Base-by-base conservation (phyloP, 1,140 invertebrate species). In the Orius insidiosus region DNA sequence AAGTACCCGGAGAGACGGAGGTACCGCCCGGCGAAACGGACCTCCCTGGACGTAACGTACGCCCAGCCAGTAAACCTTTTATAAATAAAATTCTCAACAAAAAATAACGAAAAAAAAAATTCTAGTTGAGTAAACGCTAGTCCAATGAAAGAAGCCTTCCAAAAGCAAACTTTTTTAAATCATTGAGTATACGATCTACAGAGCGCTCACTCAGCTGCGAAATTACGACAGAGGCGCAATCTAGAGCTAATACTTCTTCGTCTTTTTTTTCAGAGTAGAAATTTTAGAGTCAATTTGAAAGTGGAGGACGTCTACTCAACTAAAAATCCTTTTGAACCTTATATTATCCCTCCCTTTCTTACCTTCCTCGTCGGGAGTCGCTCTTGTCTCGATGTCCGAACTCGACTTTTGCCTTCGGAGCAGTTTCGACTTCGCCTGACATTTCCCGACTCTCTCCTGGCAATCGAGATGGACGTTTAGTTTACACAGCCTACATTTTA, bases 391-490 rank as follows among this genome's bases (percentile, higher is more conserved):
- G 40, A 79, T 76, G 62, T 79, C 76, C 2, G 74, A 80, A 47
- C 83, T 85, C 52, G 83, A 87, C 61, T 87, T 87, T 64, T 93
- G 87, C 34, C 87, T 65, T 37, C 87, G 71, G 30, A 93, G 65
- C 15, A 93, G 69, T 30, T 80, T 69, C 3, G 82, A 78, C 59
- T 87, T 87, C 1, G 80, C 76, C 62, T 85, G 81, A 65, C 77
- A 94, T 63, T 71, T 80, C 53, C 67, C 75, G 47, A 78, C 78
- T 64, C 76, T 79, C 35, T 76, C 78, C 70, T 77, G 81, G 56
- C 88, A 93, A 59, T 92, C 86, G 10, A 78, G 74, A 65, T 93
- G 88, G 13, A 86, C 81, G 63, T 92, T 93, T 60, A 85, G 75
- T 62, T 92, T 92, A 60, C 88, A 93, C 44, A 86, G 68, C 32